Percentiles rank a stretch among this genome's conserved stretches.
Conservation (phyloP, 2,888 invertebrate genomes). For the Morpho achilles region DNA sequence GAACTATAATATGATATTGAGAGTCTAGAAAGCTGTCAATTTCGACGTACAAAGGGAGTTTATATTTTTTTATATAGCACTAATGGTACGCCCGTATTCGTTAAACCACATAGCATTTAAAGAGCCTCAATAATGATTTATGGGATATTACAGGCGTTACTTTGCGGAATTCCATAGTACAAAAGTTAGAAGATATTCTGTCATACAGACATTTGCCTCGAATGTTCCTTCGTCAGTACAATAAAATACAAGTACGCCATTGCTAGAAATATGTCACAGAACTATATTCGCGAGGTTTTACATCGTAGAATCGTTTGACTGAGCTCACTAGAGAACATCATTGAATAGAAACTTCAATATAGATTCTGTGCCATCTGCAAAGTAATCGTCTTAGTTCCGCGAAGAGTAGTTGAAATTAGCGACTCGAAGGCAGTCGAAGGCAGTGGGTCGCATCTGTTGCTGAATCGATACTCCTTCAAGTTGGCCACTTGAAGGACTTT, state of each 20-base stretch:
- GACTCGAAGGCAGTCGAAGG: conserved; percentile 33
- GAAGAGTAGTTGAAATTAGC: conserved; percentile 35
- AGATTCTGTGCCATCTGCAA: conserved; percentile 33
- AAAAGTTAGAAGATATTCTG: too few relatives aligned
- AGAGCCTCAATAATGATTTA: too few relatives aligned
- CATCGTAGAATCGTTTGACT: background rate
- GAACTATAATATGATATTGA: conserved; percentile 11
- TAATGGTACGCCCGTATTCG: too few relatives aligned
- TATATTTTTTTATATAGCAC: conserved; percentile 1
- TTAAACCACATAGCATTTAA: too few relatives aligned
- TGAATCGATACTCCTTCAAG: conserved; percentile 29
- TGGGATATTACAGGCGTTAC: too few relatives aligned
- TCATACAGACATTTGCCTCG: too few relatives aligned
- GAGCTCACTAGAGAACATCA: conserved; percentile 11
- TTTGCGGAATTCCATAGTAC: too few relatives aligned
- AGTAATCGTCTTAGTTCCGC: conserved; percentile 34
- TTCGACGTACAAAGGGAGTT: conserved; percentile 6
- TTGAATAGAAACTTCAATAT: conserved; percentile 29
- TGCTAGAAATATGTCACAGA: too few relatives aligned
- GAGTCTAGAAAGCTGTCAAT: conserved; percentile 10
- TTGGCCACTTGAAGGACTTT: conserved; percentile 26
- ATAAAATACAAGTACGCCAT: too few relatives aligned
- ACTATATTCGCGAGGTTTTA: too few relatives aligned
- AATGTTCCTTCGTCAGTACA: too few relatives aligned
- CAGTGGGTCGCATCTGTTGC: conserved; percentile 35